Conservation (phyloP, 1,140 invertebrate species). For the Trichonephila clavipes region DNA sequence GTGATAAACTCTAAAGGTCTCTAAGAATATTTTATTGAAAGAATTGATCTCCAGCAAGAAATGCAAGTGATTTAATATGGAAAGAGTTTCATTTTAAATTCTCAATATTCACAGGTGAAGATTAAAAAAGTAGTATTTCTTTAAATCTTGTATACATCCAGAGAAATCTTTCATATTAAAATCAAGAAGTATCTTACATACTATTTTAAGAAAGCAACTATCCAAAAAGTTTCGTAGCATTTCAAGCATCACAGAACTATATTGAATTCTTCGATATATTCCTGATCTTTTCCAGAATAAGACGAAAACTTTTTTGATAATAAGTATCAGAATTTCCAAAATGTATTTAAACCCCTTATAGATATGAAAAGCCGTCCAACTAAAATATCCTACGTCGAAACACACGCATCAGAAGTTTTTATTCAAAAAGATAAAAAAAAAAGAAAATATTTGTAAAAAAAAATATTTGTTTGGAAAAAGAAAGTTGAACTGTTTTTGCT, state of each 20-base stretch:
- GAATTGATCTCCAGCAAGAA: no score
- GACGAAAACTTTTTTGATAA: neutral
- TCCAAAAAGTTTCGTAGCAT: neutral
- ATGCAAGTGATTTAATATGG: no score
- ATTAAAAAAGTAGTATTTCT: no score
- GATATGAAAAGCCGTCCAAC: neutral
- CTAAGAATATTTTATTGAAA: no score
- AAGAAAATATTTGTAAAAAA: no score
- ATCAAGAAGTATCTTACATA: no score
- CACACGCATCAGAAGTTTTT: neutral
- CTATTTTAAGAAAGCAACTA: neutral
- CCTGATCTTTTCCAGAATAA: neutral
- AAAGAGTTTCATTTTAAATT: no score
- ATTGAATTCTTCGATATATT: neutral
- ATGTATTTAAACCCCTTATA: neutral
- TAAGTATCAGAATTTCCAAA: neutral
- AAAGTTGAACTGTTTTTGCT: constrained; percentile 23
- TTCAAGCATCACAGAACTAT: neutral
- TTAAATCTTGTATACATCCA: no score
- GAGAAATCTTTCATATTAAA: no score
- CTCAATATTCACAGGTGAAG: no score
- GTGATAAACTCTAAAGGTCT: no score
- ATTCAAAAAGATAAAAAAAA: neutral
- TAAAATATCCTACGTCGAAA: neutral
- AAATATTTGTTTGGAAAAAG: neutral